phyloP scores from a whole-genome alignment of 2,113 vertebrate genomes.

The Urocolius indicus region DNA sequence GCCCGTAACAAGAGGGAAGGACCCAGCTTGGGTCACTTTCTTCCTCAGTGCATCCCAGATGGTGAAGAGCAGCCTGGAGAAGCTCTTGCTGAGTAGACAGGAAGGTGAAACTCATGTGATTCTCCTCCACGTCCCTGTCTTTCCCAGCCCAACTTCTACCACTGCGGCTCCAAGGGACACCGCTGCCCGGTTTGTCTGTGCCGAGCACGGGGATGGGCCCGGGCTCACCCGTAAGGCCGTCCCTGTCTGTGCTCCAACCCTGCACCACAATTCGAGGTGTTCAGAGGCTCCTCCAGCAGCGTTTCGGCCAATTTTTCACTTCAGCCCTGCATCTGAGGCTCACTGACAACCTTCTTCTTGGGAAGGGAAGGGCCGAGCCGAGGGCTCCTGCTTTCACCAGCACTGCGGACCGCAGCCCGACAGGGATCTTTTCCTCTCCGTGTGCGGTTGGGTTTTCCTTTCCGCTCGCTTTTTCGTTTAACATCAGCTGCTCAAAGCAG shows the following conservation, averaged over 20 bases:
- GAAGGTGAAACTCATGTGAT: background rate
- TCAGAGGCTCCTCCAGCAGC: fast-evolving
- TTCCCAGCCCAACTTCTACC: background rate
- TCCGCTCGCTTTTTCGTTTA: background rate
- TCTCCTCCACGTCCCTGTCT: fast-evolving
- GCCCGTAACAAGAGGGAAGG: background rate
- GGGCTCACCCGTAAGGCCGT: background rate
- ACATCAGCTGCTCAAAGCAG: fast-evolving
- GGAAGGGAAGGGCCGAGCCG: background rate
- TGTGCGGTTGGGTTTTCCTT: background rate
- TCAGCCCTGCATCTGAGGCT: background rate
- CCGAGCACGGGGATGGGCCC: background rate
- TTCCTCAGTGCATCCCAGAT: background rate
- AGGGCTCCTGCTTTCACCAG: background rate
- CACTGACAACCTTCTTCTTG: fast-evolving
- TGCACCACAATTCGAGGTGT: fast-evolving
- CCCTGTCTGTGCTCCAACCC: fast-evolving
- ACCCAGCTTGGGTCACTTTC: fast-evolving
- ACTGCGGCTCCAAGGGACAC: background rate
- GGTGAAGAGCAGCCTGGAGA: background rate
- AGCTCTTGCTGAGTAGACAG: background rate
- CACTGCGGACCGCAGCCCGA: background rate
- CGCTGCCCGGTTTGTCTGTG: too few relatives aligned
- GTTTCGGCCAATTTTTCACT: background rate
- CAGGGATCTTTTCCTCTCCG: fast-evolving